Percentiles rank a stretch among this genome's conserved stretches.
These are phyloP conservation scores for Metopia argyrocephala DNA, from an alignment of 2,888 invertebrate species.

Conservation along the genomic window DNA sequence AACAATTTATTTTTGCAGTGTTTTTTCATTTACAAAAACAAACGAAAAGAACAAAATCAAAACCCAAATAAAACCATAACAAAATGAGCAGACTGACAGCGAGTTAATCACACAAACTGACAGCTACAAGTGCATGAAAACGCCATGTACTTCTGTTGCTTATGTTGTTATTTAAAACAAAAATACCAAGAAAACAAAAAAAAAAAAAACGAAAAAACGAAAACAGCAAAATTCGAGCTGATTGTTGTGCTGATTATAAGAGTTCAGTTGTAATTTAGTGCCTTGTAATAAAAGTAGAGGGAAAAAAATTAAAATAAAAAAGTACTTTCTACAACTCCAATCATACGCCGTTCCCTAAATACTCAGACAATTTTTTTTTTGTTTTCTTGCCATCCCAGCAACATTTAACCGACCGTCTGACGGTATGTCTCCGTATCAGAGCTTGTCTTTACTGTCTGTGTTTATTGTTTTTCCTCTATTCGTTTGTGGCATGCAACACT, in stretches of 20 bases:
- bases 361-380: neutral
- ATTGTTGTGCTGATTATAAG: conserved; percentile 51
- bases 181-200: too few relatives aligned
- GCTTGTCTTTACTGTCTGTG: neutral
- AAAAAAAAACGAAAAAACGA: neutral
- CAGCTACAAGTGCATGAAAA: neutral
- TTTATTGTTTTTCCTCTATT: neutral
- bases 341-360: neutral
- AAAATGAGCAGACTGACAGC: neutral
- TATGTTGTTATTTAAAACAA: conserved; percentile 18
- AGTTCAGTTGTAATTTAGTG: conserved; percentile 48
- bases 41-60: too few relatives aligned
- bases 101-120: neutral
- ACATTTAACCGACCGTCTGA: neutral
- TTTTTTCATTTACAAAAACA: neutral
- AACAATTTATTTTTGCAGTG: neutral
- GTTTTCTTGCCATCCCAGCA: too few relatives aligned
- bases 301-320: conserved; percentile 1
- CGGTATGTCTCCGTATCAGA: neutral
- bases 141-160: conserved; percentile 15
- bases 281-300: conserved; percentile 23
- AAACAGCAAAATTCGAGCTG: conserved; percentile 30
- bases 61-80: neutral
- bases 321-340: neutral
- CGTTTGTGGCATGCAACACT: neutral